These are phyloP conservation scores for Itoplectis maculator DNA, from an alignment of 2,888 invertebrate species.

Conservation along the genomic window DNA sequence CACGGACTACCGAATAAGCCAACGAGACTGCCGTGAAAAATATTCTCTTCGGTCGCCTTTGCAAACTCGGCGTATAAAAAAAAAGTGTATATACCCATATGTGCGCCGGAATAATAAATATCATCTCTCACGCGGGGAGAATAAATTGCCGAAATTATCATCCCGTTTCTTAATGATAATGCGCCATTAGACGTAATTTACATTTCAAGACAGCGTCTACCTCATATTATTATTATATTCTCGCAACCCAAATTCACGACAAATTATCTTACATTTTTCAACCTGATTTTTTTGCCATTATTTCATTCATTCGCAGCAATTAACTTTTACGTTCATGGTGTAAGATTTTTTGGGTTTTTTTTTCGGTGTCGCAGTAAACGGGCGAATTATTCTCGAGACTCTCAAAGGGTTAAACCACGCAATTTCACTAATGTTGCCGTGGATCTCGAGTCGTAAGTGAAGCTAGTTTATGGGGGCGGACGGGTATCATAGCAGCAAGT, in stretches of 20 bases:
- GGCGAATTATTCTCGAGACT: not conserved
- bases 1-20: conserved; percentile 24
- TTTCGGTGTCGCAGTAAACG: not conserved
- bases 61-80: not conserved
- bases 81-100: too few relatives aligned
- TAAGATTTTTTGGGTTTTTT: not conserved
- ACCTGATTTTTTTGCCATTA: too few relatives aligned
- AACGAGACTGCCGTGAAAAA: not conserved
- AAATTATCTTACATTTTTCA: too few relatives aligned
- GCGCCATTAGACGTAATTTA: too few relatives aligned
- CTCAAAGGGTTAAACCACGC: not conserved
- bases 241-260: too few relatives aligned
- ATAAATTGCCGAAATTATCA: not conserved
- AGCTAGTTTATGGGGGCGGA: not conserved
- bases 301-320: not conserved
- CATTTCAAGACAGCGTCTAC: too few relatives aligned
- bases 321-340: not conserved
- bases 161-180: not conserved
- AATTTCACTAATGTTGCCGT: not conserved
- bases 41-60: not conserved
- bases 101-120: not conserved
- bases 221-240: too few relatives aligned
- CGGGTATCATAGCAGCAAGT: not conserved
- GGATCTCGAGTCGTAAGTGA: not conserved
- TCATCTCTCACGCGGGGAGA: not conserved